phyloP scores from a whole-genome alignment of 2,113 vertebrate genomes.

The Pica pica region DNA sequence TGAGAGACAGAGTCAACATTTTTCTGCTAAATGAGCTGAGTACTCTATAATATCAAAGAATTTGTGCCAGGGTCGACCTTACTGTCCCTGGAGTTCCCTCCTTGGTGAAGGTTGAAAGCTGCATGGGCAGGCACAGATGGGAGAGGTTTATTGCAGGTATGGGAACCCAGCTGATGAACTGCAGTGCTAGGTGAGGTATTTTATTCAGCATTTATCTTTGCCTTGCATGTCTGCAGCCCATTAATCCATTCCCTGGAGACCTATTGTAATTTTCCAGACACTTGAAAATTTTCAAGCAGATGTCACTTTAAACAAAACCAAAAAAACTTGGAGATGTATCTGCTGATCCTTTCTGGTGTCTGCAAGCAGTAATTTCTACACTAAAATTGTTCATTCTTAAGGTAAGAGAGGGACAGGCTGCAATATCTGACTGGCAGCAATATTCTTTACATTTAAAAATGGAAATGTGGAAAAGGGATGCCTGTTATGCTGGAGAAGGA shows the following conservation, averaged over 20 bases:
- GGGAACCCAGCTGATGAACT: constrained; percentile 2
- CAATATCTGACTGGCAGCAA: background rate
- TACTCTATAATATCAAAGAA: background rate
- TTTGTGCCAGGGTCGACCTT: background rate
- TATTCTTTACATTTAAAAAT: background rate
- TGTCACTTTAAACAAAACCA: constrained; percentile 26
- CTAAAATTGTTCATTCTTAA: background rate
- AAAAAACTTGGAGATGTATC: background rate
- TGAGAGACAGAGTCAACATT: background rate
- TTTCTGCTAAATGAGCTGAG: background rate
- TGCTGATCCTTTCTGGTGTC: background rate
- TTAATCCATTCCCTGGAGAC: constrained; percentile 12
- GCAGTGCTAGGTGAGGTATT: background rate
- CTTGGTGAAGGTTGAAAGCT: background rate
- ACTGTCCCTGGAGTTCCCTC: background rate
- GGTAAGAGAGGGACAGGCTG: background rate
- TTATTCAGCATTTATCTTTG: constrained; percentile 34
- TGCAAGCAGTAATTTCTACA: background rate
- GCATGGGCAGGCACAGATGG: background rate
- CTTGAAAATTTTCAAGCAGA: constrained; percentile 40
- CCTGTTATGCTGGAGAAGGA: background rate
- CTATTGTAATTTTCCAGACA: constrained; percentile 33
- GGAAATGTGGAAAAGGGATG: background rate
- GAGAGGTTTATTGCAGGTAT: constrained; percentile 29
- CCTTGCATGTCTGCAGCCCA: background rate